Conservation (phyloP, 2,888 invertebrate species). For the Nomada fucata region DNA sequence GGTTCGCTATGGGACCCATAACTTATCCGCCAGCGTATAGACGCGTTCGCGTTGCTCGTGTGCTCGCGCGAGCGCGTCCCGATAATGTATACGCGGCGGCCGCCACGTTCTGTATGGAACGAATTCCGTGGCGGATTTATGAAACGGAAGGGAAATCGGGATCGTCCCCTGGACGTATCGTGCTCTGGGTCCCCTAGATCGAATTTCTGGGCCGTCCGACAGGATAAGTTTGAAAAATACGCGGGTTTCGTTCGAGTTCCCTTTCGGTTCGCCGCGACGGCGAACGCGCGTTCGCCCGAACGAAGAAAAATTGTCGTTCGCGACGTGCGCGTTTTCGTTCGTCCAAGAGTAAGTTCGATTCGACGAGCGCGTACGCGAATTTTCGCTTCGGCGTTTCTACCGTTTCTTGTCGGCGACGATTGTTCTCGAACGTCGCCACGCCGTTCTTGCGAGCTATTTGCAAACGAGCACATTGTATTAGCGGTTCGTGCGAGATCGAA, state of each 20-base stretch:
- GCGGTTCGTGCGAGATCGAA: too few relatives aligned
- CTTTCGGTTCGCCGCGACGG: neutral
- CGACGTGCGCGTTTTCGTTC: too few relatives aligned
- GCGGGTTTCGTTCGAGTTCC: too few relatives aligned
- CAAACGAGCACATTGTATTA: too few relatives aligned
- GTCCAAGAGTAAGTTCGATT: too few relatives aligned
- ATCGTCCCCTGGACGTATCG: conserved; percentile 29
- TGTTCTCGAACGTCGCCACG: too few relatives aligned
- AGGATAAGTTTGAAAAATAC: neutral
- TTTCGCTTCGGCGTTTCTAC: too few relatives aligned
- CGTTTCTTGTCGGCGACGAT: too few relatives aligned
- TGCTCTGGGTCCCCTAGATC: conserved; percentile 26
- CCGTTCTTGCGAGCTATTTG: too few relatives aligned
- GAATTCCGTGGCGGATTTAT: conserved; percentile 70
- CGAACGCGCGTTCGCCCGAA: neutral
- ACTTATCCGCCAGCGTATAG: conserved; percentile 79
- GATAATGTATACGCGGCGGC: conserved; percentile 64
- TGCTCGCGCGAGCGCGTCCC: conserved; percentile 24
- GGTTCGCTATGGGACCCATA: conserved; percentile 83
- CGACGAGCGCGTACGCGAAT: too few relatives aligned
- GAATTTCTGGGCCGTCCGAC: conserved; percentile 36
- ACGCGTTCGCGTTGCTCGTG: conserved; percentile 67
- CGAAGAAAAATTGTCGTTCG: too few relatives aligned
- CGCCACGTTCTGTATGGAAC: conserved; percentile 48
- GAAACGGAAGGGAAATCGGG: conserved; percentile 66